Conservation (phyloP, 2,888 invertebrate species). For the Anticlea derivata region DNA sequence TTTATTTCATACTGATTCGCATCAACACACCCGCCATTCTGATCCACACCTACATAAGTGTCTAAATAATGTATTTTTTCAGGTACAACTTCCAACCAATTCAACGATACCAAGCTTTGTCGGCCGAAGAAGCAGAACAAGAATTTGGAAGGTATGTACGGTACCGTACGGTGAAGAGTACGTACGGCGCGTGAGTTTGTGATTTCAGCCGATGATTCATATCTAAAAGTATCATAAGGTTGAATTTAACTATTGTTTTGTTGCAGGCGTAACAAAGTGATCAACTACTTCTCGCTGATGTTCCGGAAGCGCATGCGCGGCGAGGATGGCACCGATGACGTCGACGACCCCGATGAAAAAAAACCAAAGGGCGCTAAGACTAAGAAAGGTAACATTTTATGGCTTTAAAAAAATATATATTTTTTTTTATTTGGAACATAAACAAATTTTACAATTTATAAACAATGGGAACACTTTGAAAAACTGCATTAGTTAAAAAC, state of each 20-base stretch:
- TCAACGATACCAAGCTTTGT: conserved; percentile 95
- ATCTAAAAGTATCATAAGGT: too few species aligned
- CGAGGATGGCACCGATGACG: conserved; percentile 86
- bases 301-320: conserved; percentile 93
- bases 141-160: conserved; percentile 91
- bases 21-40: too few species aligned
- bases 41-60: too few species aligned
- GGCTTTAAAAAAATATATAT: too few species aligned
- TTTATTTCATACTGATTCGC: too few species aligned
- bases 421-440: too few species aligned
- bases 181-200: too few species aligned
- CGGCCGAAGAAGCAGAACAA: conserved; percentile 99
- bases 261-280: conserved; percentile 93
- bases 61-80: conserved; percentile 25
- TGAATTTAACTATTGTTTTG: neutral
- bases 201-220: too few species aligned
- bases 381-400: conserved; percentile 68
- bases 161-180: too few species aligned
- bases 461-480: too few species aligned
- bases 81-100: conserved; percentile 96
- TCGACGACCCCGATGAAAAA: conserved; percentile 87
- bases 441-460: too few species aligned
- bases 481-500: too few species aligned
- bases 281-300: conserved; percentile 98
- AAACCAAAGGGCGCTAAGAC: conserved; percentile 80